Conservation (phyloP, 2,888 invertebrate genomes). For the Melinaea menophilus region DNA sequence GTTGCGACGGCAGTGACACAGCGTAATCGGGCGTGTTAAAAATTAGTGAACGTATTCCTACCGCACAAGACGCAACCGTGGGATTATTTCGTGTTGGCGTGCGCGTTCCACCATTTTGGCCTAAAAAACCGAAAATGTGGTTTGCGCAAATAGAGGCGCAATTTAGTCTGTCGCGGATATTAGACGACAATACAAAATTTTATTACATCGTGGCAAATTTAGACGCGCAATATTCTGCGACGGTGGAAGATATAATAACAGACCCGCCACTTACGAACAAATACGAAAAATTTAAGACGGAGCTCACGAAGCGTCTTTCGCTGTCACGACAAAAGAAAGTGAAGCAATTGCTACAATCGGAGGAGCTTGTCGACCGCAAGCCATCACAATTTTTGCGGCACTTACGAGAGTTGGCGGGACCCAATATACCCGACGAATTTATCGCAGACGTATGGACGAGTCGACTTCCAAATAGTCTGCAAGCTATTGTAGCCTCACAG, state of each 20-base stretch:
- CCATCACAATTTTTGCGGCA: too few relatives aligned
- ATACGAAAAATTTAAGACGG: constrained; percentile 6
- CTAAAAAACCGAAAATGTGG: too few relatives aligned
- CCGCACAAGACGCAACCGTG: neutral
- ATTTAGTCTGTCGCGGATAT: constrained; percentile 19
- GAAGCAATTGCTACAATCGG: neutral
- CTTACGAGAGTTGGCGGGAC: too few relatives aligned
- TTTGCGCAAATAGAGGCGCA: too few relatives aligned
- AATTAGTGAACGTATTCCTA: neutral
- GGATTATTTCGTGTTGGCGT: constrained; percentile 8
- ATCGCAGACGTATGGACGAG: too few relatives aligned
- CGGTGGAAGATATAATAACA: constrained; percentile 2
- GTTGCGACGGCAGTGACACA: constrained; percentile 9
- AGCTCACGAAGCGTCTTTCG: constrained; percentile 12
- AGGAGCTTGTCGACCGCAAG: too few relatives aligned
- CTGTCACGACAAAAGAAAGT: neutral
- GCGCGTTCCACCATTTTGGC: constrained; percentile 9
- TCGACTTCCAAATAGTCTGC: too few relatives aligned
- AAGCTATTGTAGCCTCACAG: too few relatives aligned
- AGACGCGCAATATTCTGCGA: constrained; percentile 5
- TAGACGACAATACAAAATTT: constrained; percentile 19
- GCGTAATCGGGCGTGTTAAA: constrained; percentile 6
- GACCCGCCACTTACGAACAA: neutral
- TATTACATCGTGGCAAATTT: neutral
- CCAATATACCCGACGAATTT: too few relatives aligned